Evolutionary conservation across 1,140 invertebrate species (phyloP).

Genomic region (Drosophila funebris): DNA sequence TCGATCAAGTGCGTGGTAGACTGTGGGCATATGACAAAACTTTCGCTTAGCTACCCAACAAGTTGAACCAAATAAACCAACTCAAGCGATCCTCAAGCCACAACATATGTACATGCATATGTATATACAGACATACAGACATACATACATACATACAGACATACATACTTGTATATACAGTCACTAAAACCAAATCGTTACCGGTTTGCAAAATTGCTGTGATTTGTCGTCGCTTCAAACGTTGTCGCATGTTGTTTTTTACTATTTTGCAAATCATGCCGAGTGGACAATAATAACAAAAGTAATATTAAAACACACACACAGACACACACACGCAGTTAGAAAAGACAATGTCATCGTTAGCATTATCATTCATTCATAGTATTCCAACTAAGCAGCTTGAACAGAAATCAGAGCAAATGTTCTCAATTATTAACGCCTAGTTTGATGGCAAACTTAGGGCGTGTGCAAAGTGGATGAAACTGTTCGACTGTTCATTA

Average conservation of each 20-base stretch:
- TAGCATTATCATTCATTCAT: not conserved
- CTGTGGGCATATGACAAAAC: conserved; percentile 19
- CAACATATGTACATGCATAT: not conserved
- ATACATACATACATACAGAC: not conserved
- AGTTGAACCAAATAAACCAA: not conserved
- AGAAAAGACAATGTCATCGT: not conserved
- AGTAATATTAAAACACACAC: conserved; percentile 7
- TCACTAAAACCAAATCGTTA: conserved; percentile 6
- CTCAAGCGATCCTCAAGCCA: not conserved
- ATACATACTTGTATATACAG: not conserved
- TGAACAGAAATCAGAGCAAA: not conserved
- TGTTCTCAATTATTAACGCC: too few relatives aligned
- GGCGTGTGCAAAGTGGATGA: too few relatives aligned
- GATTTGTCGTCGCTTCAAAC: conserved; percentile 29
- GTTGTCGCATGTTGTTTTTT: conserved; percentile 2
- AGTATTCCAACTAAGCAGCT: not conserved
- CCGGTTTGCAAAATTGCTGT: conserved; percentile 35
- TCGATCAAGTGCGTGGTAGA: conserved; percentile 50
- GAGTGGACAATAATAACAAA: conserved; percentile 43
- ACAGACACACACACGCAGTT: not conserved
- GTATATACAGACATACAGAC: not conserved
- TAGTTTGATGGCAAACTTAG: too few relatives aligned
- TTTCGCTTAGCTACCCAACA: conserved; percentile 33
- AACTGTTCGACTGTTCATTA: conserved; percentile 15
- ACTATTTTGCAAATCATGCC: conserved; percentile 62